Evolutionary conservation across 2,888 invertebrate species (phyloP).

Genomic region (Graphium colonna): DNA sequence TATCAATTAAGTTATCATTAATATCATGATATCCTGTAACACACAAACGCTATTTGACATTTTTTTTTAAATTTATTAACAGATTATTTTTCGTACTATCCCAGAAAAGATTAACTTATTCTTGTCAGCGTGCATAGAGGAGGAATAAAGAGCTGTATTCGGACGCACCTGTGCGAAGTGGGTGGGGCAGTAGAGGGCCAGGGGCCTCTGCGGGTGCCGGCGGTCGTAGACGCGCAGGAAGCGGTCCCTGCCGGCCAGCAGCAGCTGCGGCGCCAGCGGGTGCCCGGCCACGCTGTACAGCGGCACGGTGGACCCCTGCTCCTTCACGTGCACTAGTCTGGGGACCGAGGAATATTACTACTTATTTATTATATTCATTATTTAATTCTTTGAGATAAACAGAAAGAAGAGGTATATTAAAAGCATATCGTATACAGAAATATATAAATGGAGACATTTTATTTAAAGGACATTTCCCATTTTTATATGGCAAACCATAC

Average conservation of each 20-base stretch:
- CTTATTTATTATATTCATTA: neutral
- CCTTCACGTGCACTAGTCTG: slow-evolving; percentile 80
- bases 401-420: neutral
- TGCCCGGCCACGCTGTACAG: slow-evolving; percentile 93
- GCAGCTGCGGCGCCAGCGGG: slow-evolving; percentile 89
- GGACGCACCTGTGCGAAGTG: slow-evolving; percentile 37
- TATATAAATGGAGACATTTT: no score
- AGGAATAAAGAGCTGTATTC: no score
- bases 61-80: neutral
- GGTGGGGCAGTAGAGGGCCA: slow-evolving; percentile 81
- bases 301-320: slow-evolving; percentile 82
- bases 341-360: slow-evolving; percentile 25
- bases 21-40: no score
- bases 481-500: no score
- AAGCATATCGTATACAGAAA: no score
- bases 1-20: no score
- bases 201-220: slow-evolving; percentile 75
- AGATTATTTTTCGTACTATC: neutral
- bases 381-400: neutral
- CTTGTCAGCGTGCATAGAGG: no score
- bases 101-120: no score
- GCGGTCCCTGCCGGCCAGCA: slow-evolving; percentile 90
- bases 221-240: slow-evolving; percentile 88
- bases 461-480: no score
- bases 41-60: no score